Percentiles rank a stretch among this genome's conserved stretches.
phyloP scores from a whole-genome alignment of 2,888 invertebrate genomes.

The Trissoscelio sp. region DNA sequence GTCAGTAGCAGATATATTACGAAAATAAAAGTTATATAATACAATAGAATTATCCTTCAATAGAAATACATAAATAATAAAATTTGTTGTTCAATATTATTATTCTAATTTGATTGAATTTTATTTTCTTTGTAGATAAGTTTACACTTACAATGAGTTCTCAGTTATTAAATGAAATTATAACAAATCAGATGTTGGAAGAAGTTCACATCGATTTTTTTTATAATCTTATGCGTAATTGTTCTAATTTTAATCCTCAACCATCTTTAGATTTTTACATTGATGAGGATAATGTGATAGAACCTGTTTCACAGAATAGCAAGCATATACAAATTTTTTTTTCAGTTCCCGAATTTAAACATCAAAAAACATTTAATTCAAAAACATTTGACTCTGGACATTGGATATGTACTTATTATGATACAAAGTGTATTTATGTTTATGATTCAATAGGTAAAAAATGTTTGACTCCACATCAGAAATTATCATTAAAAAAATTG shows the following conservation, averaged over 20 bases:
- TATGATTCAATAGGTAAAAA: slow-evolving; percentile 42
- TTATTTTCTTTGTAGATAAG: too few relatives aligned
- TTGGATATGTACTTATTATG: slow-evolving; percentile 49
- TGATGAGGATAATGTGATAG: neutral
- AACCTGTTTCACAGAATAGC: slow-evolving; percentile 12
- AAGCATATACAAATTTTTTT: slow-evolving; percentile 48
- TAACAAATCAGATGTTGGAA: neutral
- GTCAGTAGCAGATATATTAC: neutral
- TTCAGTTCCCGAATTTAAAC: slow-evolving; percentile 17
- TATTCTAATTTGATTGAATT: too few relatives aligned
- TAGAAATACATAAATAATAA: neutral
- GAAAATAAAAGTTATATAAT: neutral
- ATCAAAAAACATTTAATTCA: neutral
- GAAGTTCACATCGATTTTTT: slow-evolving; percentile 27
- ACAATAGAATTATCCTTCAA: neutral
- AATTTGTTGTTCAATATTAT: too few relatives aligned
- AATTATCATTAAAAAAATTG: slow-evolving; percentile 30
- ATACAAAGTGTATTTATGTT: slow-evolving; percentile 37
- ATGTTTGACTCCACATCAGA: slow-evolving; percentile 18
- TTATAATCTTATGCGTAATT: slow-evolving; percentile 6
- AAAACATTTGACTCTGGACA: slow-evolving; percentile 29
- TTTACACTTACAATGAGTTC: neutral
- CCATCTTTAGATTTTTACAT: slow-evolving; percentile 8
- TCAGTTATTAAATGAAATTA: neutral
- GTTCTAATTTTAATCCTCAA: slow-evolving; percentile 6